These are phyloP conservation scores for Antidorcas marsupialis DNA, from an alignment of 2,113 vertebrate genomes.

Conservation along the genomic window DNA sequence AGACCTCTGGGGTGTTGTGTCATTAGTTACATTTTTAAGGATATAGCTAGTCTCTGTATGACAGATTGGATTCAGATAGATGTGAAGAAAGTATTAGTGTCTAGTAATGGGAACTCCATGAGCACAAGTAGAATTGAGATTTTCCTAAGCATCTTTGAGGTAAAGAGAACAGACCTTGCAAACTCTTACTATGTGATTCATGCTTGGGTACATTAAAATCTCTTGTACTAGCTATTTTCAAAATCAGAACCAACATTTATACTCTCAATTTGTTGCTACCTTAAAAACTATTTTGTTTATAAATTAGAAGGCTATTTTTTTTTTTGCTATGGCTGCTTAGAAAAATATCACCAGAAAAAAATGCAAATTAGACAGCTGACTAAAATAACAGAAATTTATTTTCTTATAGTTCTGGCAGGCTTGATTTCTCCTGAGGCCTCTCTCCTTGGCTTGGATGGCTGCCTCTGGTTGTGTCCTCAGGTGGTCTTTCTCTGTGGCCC, in stretches of 20 bases:
- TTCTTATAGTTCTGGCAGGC: not conserved
- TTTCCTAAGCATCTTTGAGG: not conserved
- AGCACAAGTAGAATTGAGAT: not conserved
- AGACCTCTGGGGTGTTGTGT: not conserved
- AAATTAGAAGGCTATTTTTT: not conserved
- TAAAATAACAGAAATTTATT: not conserved
- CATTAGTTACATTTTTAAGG: not conserved
- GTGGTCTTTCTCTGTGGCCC: not conserved
- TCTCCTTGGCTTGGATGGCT: not conserved
- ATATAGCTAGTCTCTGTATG: not conserved
- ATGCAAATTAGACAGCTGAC: not conserved
- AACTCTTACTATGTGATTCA: not conserved
- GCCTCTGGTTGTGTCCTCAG: not conserved
- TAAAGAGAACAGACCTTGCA: not conserved
- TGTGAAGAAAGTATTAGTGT: not conserved
- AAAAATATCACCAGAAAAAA: not conserved
- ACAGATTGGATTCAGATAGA: not conserved
- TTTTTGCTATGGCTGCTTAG: not conserved
- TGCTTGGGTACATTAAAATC: not conserved
- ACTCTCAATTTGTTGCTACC: not conserved
- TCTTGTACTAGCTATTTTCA: not conserved
- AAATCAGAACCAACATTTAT: not conserved
- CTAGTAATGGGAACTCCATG: not conserved
- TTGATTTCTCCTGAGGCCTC: not conserved
- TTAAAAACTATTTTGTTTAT: not conserved